Evolutionary conservation across 2,888 invertebrate species (phyloP).

Genomic region (Cyaniris semiargus): DNA sequence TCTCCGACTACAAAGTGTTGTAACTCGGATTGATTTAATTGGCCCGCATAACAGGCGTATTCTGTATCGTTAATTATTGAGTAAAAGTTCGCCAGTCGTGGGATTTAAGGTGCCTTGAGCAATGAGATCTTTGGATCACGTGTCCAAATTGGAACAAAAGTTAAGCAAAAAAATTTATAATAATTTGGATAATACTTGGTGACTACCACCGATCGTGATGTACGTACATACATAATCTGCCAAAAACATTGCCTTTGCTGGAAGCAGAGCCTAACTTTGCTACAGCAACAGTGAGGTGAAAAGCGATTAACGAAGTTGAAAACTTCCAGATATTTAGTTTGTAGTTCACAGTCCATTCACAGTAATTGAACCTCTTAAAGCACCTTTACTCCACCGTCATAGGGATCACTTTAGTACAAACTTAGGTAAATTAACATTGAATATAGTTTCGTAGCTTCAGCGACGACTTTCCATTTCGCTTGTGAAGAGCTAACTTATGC

Average conservation of each 20-base stretch:
- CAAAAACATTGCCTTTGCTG: neutral
- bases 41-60: slow-evolving; percentile 7
- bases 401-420: neutral
- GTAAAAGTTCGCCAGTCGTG: slow-evolving; percentile 3
- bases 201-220: no score
- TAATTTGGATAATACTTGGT: no score
- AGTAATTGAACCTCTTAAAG: neutral
- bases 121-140: neutral
- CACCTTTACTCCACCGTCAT: neutral
- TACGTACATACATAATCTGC: no score
- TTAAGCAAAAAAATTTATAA: no score
- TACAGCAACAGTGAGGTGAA: neutral
- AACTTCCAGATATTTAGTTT: neutral
- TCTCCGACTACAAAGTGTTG: neutral
- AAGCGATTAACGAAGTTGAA: neutral
- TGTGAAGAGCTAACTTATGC: neutral
- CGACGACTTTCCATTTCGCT: neutral
- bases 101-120: neutral
- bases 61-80: slow-evolving; percentile 14
- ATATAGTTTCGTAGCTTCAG: neutral
- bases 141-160: no score
- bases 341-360: neutral
- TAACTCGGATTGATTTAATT: slow-evolving; percentile 2
- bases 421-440: neutral
- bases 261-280: neutral